Base-by-base conservation (phyloP, 2,888 invertebrate genomes). In the Ochropleura plecta region DNA sequence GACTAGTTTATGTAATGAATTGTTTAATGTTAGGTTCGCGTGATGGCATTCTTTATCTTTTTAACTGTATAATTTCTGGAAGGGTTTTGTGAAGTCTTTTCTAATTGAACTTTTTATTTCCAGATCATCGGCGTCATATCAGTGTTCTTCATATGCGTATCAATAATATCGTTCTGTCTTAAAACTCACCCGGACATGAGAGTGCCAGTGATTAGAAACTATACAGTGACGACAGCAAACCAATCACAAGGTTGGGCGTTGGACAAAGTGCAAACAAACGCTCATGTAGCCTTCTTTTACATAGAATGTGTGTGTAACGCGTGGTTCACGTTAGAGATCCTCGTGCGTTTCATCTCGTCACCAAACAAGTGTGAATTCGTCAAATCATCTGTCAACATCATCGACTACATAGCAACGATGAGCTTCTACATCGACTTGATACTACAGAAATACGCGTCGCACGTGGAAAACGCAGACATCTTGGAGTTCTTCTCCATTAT, bases 101-200 rank as follows among this genome's bases (percentile, higher is more conserved):
- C 40, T 78, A 16, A 81, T 16, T 0, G 0, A 30, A 4, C 0
- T 51, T 72, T 90, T 92, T 91, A 83, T 90, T 97, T 97, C 60
- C 98, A 99, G 99, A 98, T 99, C 91, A 98, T 99, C 94, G 99
- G 99, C 89, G 98, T 99, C 86, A 98, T 99, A 94, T 99, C 99
- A 87, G 99, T 99, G 92, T 99, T 99, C 97, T 99, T 99, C 97
- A 99, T 99, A 95, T 99, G 99, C 97, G 98, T 99, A 88, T 99
- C 99, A 88, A 99, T 99, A 94, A 97, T 99, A 95, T 99, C 99
- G 89, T 99, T 99, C 97, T 99, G 99, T 97, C 97, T 99, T 93
- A 99, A 99, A 97, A 99, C 99, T 66, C 99, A 99, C 96, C 99
- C 99, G 85, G 99, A 99, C 95, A 98, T 99, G 98, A 97, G 99